Conservation (phyloP, 2,113 vertebrate genomes). For the Brachionichthys hirsutus region DNA sequence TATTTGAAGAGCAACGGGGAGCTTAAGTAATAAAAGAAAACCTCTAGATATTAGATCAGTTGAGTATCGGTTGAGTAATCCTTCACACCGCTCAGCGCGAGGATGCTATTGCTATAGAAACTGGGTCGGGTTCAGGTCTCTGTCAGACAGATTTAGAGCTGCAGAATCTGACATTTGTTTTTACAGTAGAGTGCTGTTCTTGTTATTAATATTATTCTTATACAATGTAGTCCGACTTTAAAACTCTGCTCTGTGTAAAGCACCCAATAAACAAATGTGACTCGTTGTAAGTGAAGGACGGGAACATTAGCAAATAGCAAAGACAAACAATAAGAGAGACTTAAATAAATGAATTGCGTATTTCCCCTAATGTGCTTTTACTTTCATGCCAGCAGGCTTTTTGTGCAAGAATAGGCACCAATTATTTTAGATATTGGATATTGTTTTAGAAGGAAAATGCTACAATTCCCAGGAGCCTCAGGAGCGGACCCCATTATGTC, state of each 20-base stretch:
- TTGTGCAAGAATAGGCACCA: conserved; percentile 45
- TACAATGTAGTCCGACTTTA: not conserved
- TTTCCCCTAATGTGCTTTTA: conserved; percentile 39
- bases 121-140: conserved; percentile 20
- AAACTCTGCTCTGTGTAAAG: conserved; percentile 2
- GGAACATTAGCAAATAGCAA: conserved; percentile 15
- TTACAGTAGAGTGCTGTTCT: not conserved
- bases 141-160: conserved; percentile 2
- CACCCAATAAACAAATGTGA: conserved; percentile 32
- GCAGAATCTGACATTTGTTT: conserved; percentile 4
- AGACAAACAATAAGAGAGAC: not conserved
- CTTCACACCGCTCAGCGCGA: no score
- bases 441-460: conserved; percentile 55
- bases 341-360: conserved; percentile 33
- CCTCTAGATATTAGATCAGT: no score
- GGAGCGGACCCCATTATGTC: conserved; percentile 43
- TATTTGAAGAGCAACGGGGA: no score
- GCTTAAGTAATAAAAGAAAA: no score
- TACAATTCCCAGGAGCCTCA: conserved; percentile 37
- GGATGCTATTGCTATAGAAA: conserved; percentile 24
- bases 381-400: conserved; percentile 44
- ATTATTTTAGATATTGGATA: conserved; percentile 59
- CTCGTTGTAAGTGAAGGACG: conserved; percentile 18
- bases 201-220: no score
- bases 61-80: no score